Conservation (phyloP, 1,140 invertebrate genomes). For the Drosophila sulfurigaster region DNA sequence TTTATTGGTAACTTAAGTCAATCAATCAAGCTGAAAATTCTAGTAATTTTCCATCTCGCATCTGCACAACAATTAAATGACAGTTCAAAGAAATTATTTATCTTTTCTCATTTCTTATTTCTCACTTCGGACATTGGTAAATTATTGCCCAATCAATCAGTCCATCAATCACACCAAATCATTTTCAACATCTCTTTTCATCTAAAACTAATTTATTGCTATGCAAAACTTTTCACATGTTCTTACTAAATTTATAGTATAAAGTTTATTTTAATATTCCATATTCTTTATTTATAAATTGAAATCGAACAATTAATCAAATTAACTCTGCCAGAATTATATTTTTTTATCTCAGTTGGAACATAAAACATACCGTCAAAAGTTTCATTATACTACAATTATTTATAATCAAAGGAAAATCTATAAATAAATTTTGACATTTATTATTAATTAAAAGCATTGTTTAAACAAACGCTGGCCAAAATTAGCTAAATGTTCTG, state of each 20-base stretch:
- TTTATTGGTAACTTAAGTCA: neutral
- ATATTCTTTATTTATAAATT: too few relatives aligned
- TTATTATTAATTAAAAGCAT: constrained; percentile 31
- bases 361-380: neutral
- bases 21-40: neutral
- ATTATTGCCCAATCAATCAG: too few relatives aligned
- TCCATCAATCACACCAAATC: too few relatives aligned
- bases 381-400: constrained; percentile 11
- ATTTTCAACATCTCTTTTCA: too few relatives aligned
- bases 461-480: constrained; percentile 5
- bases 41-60: neutral
- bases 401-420: constrained; percentile 10
- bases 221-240: too few relatives aligned
- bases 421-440: constrained; percentile 18
- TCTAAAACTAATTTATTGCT: too few relatives aligned
- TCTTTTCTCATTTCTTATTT: too few relatives aligned
- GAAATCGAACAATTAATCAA: neutral
- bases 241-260: too few relatives aligned
- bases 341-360: neutral
- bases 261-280: too few relatives aligned
- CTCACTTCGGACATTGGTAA: too few relatives aligned
- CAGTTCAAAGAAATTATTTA: neutral
- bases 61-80: neutral
- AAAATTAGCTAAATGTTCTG: constrained; percentile 18
- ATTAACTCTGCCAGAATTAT: neutral